Percentiles rank a stretch among this genome's conserved stretches.
Evolutionary conservation across 2,888 invertebrate genomes (phyloP).

Genomic region (Trissoscelio sp.): DNA sequence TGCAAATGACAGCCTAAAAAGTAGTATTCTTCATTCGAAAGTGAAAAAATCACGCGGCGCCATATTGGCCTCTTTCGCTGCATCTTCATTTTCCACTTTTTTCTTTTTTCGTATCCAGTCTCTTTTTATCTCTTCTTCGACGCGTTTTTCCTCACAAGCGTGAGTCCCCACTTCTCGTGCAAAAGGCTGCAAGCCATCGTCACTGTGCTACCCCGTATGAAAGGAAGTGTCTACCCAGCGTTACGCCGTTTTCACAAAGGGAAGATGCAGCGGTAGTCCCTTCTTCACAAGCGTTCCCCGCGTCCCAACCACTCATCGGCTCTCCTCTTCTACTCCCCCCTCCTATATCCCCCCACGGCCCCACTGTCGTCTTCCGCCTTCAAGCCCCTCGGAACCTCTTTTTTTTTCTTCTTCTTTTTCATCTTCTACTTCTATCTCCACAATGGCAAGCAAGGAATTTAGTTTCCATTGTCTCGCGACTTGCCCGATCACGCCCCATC

Average conservation of each 20-base stretch:
- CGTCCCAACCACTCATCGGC: conserved; percentile 70
- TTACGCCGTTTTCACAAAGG: conserved; percentile 80
- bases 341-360: background rate
- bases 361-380: conserved; percentile 62
- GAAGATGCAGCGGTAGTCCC: conserved; percentile 76
- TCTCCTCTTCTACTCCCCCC: conserved; percentile 57
- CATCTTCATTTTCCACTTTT: conserved; percentile 65
- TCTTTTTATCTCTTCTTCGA: conserved; percentile 62
- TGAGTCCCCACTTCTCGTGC: conserved; percentile 39
- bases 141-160: conserved; percentile 33
- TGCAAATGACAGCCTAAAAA: conserved; percentile 17
- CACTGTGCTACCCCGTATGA: conserved; percentile 76
- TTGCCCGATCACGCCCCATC: conserved; percentile 78
- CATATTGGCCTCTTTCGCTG: conserved; percentile 66
- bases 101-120: conserved; percentile 58
- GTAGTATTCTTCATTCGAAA: conserved; percentile 15
- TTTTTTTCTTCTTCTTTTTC: conserved; percentile 55
- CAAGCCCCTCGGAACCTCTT: conserved; percentile 60
- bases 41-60: conserved; percentile 53
- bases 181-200: conserved; percentile 75
- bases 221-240: conserved; percentile 81
- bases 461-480: conserved; percentile 80
- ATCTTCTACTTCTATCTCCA: conserved; percentile 60
- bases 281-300: conserved; percentile 74
- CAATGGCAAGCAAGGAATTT: conserved; percentile 77